A percentile compares a stretch with the other conserved stretches of the same genome.
Evolutionary conservation across 2,888 invertebrate species (phyloP).

Genomic region (Nemapogon koenigi): DNA sequence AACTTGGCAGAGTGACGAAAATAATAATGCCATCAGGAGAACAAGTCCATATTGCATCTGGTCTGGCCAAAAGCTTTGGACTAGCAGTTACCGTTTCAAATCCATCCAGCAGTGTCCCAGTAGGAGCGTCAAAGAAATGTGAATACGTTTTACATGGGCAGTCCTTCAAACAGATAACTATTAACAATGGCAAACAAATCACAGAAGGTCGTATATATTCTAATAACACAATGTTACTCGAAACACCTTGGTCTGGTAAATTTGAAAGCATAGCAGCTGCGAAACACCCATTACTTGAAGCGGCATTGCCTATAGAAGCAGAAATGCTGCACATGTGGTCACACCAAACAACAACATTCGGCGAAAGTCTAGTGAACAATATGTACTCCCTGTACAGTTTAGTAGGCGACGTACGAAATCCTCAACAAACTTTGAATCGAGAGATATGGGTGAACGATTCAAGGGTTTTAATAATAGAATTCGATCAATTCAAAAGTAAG

Average conservation of each 20-base stretch:
- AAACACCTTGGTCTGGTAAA: slow-evolving; percentile 76
- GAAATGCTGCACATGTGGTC: slow-evolving; percentile 92
- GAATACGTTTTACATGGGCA: slow-evolving; percentile 70
- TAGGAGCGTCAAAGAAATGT: slow-evolving; percentile 61
- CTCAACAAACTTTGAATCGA: slow-evolving; percentile 82
- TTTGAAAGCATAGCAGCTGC: slow-evolving; percentile 80
- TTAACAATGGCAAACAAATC: slow-evolving; percentile 74
- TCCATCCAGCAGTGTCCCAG: slow-evolving; percentile 55
- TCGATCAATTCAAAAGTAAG: slow-evolving; percentile 88
- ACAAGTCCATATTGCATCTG: slow-evolving; percentile 79
- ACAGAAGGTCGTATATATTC: slow-evolving; percentile 78
- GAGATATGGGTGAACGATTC: slow-evolving; percentile 92
- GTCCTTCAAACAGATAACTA: slow-evolving; percentile 70
- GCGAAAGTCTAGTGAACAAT: slow-evolving; percentile 74
- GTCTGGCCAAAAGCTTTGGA: slow-evolving; percentile 78
- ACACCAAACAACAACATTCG: slow-evolving; percentile 79
- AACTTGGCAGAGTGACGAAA: slow-evolving; percentile 84
- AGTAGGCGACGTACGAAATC: slow-evolving; percentile 84
- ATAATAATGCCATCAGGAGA: slow-evolving; percentile 93
- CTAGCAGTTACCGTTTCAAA: slow-evolving; percentile 75
- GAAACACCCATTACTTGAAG: slow-evolving; percentile 82
- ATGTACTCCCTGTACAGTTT: slow-evolving; percentile 85
- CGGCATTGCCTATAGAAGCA: slow-evolving; percentile 85
- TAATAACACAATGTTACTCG: slow-evolving; percentile 80
- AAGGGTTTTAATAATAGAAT: slow-evolving; percentile 88